Conservation (phyloP, 2,113 vertebrate genomes). For the Myotis yumanensis region DNA sequence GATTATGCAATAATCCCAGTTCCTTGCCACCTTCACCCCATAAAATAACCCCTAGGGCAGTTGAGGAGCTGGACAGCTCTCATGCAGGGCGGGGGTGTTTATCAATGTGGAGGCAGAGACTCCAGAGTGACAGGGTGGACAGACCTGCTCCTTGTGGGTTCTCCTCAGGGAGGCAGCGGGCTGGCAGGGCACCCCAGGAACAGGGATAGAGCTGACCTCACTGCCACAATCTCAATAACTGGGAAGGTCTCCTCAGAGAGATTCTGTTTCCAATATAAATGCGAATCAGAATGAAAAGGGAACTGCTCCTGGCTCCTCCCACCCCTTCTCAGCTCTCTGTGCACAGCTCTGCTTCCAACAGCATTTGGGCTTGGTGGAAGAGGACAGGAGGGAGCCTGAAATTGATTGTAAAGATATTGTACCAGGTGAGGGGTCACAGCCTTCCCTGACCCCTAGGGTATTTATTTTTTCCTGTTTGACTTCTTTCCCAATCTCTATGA, state of each 20-base stretch:
- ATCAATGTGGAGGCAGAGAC: background rate
- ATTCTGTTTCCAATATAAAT: slow-evolving; percentile 31
- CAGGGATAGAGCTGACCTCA: background rate
- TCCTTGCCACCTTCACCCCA: background rate
- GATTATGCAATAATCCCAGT: background rate
- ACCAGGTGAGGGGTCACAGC: background rate
- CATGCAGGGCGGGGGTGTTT: background rate
- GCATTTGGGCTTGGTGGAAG: background rate
- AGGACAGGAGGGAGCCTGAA: background rate
- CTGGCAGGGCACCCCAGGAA: background rate
- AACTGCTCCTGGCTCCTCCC: background rate
- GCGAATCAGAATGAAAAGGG: background rate
- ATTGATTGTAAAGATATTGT: no score
- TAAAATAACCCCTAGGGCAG: background rate
- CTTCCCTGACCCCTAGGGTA: accelerated
- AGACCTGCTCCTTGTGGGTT: background rate
- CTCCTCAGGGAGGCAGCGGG: background rate
- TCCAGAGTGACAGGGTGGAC: background rate
- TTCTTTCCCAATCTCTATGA: background rate
- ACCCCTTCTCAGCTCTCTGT: background rate
- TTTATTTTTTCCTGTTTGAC: background rate
- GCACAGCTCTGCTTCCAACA: background rate
- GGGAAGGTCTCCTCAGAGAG: background rate
- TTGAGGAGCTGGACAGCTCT: background rate
- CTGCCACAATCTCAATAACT: background rate